Evolutionary conservation across 92 coral and sea anemone species (phyloP).

Genomic region (Nematostella vectensis): DNA sequence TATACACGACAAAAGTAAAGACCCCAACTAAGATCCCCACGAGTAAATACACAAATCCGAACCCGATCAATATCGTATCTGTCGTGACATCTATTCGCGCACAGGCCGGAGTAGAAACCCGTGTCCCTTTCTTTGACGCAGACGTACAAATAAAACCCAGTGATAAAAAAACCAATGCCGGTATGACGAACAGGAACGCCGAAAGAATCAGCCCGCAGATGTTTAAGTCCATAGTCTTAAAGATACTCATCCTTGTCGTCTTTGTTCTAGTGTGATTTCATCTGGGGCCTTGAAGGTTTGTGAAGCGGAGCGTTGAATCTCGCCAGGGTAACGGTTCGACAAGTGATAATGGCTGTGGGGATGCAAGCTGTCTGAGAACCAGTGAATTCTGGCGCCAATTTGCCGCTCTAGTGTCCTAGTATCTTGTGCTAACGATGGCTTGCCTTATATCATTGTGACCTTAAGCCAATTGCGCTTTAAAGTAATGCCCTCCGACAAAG

Average conservation of each 20-base stretch:
- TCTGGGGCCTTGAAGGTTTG: too few relatives aligned
- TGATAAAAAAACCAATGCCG: constrained; percentile 23
- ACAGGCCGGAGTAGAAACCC: constrained; percentile 16
- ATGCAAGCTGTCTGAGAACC: neutral
- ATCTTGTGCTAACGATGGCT: too few relatives aligned
- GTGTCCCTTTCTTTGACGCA: constrained; percentile 6
- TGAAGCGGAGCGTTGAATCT: constrained; percentile 12
- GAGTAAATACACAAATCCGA: constrained; percentile 38
- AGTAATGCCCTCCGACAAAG: too few relatives aligned
- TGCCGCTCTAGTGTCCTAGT: too few relatives aligned
- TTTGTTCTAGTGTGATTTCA: too few relatives aligned
- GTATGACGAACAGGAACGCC: constrained; percentile 20
- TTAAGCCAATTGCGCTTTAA: too few relatives aligned
- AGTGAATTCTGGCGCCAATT: too few relatives aligned
- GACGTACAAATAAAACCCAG: constrained; percentile 24
- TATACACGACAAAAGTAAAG: constrained; percentile 36
- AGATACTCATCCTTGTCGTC: constrained; percentile 11
- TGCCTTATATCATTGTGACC: too few relatives aligned
- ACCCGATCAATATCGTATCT: constrained; percentile 22
- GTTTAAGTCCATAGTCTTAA: constrained; percentile 27
- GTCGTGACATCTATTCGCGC: constrained; percentile 24
- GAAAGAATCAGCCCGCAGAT: constrained; percentile 26
- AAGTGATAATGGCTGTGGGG: neutral
- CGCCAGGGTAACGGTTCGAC: constrained; percentile 8
- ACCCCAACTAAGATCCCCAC: constrained; percentile 37